Conservation (phyloP, 2,113 vertebrate genomes). For the Engystomops pustulosus region DNA sequence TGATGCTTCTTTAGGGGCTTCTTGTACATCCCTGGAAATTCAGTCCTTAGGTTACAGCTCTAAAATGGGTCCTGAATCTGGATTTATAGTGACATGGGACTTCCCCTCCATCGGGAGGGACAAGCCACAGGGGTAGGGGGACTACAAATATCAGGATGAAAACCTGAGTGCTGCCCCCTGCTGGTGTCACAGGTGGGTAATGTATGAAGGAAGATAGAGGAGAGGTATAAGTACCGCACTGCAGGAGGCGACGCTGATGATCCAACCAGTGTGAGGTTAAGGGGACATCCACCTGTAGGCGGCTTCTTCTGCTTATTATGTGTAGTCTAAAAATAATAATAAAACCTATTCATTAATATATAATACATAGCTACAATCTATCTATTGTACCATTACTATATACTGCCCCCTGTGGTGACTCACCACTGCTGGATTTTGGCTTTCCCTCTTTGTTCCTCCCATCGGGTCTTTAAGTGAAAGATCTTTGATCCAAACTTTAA, state of each 20-base stretch:
- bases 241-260: neutral
- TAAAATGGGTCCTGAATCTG: no score
- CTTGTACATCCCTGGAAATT: conserved; percentile 4
- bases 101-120: no score
- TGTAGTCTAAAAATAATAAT: neutral
- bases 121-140: no score
- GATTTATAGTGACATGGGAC: no score
- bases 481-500: conserved; percentile 37
- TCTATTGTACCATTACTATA: neutral
- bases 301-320: neutral
- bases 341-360: neutral
- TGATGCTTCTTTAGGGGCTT: neutral
- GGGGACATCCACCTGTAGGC: conserved; percentile 8
- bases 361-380: neutral
- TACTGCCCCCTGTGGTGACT: neutral
- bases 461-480: neutral
- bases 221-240: neutral
- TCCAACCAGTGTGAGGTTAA: neutral
- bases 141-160: no score
- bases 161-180: no score
- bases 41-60: no score
- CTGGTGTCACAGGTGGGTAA: no score
- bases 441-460: neutral
- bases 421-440: neutral
- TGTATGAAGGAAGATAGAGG: neutral